Conservation (phyloP, 35 echinoderm and acorn worm genomes). For the Chiridota heheva region DNA sequence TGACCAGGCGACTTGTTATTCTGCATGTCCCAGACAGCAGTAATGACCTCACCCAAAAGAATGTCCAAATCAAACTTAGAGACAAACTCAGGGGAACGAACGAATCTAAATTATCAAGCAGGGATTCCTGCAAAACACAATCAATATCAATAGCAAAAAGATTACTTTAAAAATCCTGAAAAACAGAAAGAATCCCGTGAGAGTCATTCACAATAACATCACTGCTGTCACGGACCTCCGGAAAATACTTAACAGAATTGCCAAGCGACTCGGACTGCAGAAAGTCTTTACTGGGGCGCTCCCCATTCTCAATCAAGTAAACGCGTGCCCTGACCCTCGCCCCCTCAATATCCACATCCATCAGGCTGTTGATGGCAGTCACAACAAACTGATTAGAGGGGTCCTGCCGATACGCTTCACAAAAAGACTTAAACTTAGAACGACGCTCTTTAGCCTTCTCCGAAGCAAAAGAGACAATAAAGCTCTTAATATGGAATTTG, state of each 20-base stretch:
- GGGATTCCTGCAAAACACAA: background rate
- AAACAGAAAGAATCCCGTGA: slow-evolving; percentile 5
- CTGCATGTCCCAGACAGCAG: background rate
- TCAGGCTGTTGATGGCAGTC: background rate
- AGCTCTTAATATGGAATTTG: background rate
- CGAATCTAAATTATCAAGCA: background rate
- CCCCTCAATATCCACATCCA: background rate
- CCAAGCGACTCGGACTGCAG: background rate
- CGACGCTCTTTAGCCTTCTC: no score
- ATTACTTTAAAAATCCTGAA: slow-evolving; percentile 17
- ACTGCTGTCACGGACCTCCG: background rate
- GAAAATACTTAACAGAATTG: background rate
- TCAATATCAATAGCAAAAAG: background rate
- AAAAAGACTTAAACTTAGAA: no score
- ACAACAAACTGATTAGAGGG: no score
- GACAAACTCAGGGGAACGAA: background rate
- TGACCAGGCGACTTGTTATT: slow-evolving; percentile 56
- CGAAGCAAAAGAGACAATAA: background rate
- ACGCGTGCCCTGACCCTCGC: slow-evolving; percentile 11
- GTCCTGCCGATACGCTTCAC: no score
- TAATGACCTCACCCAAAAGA: slow-evolving; percentile 9
- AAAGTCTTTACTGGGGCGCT: slow-evolving; percentile 2
- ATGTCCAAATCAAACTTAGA: background rate
- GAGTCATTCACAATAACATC: background rate
- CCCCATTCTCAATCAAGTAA: slow-evolving; percentile 20